Base-by-base conservation (phyloP, 2,888 invertebrate genomes). In the Mamestra brassicae region DNA sequence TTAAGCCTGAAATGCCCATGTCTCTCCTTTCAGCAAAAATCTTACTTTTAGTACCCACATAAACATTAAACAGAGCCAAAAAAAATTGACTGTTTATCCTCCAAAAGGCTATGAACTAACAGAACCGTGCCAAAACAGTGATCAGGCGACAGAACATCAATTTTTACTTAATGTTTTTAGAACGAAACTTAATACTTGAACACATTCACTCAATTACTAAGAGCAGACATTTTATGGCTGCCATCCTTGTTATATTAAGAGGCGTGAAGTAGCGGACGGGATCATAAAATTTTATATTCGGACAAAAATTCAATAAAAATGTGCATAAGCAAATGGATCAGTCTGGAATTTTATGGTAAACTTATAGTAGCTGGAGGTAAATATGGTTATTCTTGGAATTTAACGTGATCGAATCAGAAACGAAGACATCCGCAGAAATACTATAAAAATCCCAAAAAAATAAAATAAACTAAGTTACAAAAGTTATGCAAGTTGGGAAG, bases 231-330 rank as follows among this genome's bases (percentile, higher is more conserved):
- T 80, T 76, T 76, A 80, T 71, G 11, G 4, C 65, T 50, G 50
- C 26, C 52, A 17, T 55, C 55, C 38, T 65, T 55, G 52, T 71
- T 55, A 57, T 55, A 72, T 76, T 6, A 72, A 69, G 36, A 69
- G 42, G 76, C 69, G 65, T 58, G 76, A 66, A 62, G 54, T 47
- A 54, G 70, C 42, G 57, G 68, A 65, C 57, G 50, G 0, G 36
- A 26, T 2, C 17, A 58, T 80, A 76, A 80, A 71, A 58, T 76
- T 76, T 80, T 80, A 76, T 65, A 36, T 50, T 55, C 34, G 11
- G 36, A 71, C 61, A n/a, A 69, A 69, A 76, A 58, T 66, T 52
- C 11, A 60, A 71, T 69, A 76, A 58, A 68, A 71, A 58, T 61
- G 10, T 52, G 45, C 36, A 42, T 60, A 45, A 5, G 50, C 11